A percentile compares a stretch with the other conserved stretches of the same genome.
Evolutionary conservation across 2,113 vertebrate species (phyloP).

Genomic region (Planiliza haematocheilus): DNA sequence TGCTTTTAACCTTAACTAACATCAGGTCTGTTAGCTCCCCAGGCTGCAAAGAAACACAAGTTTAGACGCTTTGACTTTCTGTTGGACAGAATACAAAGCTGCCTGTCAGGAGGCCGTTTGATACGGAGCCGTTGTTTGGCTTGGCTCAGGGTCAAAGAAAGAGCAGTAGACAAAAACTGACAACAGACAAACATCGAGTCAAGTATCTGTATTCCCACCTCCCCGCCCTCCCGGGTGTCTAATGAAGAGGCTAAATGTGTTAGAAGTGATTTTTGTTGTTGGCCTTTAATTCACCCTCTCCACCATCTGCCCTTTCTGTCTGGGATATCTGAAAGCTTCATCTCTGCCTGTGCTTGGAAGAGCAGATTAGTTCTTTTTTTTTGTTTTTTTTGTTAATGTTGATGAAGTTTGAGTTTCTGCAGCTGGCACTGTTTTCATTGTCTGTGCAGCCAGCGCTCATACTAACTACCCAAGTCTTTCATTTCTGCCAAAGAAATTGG

Average conservation of each 20-base stretch:
- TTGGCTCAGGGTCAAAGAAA: conserved; percentile 26
- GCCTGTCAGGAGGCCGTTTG: conserved; percentile 10
- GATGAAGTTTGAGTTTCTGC: conserved; percentile 52
- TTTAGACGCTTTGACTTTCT: conserved; percentile 23
- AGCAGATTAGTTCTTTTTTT: conserved; percentile 31
- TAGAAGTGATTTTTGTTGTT: conserved; percentile 46
- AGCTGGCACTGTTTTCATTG: conserved; percentile 57
- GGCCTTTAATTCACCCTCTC: conserved; percentile 47
- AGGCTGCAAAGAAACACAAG: conserved; percentile 15
- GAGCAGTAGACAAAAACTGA: conserved; percentile 15
- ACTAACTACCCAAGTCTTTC: conserved; percentile 40
- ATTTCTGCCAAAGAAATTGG: conserved; percentile 44
- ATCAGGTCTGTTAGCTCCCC: conserved; percentile 2
- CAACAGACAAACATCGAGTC: conserved; percentile 37
- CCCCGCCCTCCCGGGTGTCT: conserved; percentile 23
- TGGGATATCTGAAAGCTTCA: conserved; percentile 33
- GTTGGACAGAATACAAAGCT: conserved; percentile 2
- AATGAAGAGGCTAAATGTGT: conserved; percentile 44
- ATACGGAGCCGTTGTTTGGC: conserved; percentile 33
- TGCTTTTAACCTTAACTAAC: conserved; percentile 29
- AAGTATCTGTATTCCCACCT: neutral
- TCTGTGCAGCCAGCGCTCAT: conserved; percentile 40
- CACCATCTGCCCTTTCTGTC: conserved; percentile 54
- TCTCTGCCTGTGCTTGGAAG: conserved; percentile 28
- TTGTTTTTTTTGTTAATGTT: conserved; percentile 23